Evolutionary conservation across 2,888 invertebrate species (phyloP).

Genomic region (Drosophila prolongata): DNA sequence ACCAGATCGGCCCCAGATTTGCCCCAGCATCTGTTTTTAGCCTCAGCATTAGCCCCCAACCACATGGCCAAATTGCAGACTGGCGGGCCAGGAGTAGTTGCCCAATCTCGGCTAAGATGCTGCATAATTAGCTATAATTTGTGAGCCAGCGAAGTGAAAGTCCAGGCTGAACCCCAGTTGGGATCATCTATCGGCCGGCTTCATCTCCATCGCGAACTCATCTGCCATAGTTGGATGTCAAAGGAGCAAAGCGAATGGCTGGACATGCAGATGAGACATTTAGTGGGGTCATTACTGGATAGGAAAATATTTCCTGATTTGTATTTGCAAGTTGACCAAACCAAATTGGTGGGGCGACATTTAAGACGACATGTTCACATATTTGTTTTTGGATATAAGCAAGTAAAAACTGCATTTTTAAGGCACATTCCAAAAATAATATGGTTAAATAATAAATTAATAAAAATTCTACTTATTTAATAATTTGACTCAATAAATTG

Average conservation of each 20-base stretch:
- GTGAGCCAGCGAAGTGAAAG: constrained; percentile 62
- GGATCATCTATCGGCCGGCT: constrained; percentile 34
- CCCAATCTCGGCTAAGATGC: constrained; percentile 75
- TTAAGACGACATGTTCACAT: not conserved
- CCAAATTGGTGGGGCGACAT: not conserved
- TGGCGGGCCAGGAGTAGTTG: constrained; percentile 62
- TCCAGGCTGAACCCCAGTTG: constrained; percentile 45
- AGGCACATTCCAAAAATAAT: no score
- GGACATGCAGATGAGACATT: constrained; percentile 26
- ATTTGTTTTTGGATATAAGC: not conserved
- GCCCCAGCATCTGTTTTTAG: constrained; percentile 6
- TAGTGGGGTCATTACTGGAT: constrained; percentile 10
- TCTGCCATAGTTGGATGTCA: constrained; percentile 24
- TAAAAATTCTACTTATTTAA: no score
- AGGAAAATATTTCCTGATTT: constrained; percentile 6
- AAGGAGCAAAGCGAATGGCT: constrained; percentile 29
- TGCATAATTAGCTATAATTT: constrained; percentile 77
- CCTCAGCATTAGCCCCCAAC: constrained; percentile 37
- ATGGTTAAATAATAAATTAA: no score
- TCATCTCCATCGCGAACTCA: constrained; percentile 22
- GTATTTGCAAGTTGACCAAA: not conserved
- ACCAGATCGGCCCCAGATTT: constrained; percentile 42
- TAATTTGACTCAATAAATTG: no score
- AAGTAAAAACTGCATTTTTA: no score
- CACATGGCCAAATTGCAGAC: constrained; percentile 70